phyloP scores from a whole-genome alignment of 2,113 vertebrate genomes.

The Ceuthmochares aereus region DNA sequence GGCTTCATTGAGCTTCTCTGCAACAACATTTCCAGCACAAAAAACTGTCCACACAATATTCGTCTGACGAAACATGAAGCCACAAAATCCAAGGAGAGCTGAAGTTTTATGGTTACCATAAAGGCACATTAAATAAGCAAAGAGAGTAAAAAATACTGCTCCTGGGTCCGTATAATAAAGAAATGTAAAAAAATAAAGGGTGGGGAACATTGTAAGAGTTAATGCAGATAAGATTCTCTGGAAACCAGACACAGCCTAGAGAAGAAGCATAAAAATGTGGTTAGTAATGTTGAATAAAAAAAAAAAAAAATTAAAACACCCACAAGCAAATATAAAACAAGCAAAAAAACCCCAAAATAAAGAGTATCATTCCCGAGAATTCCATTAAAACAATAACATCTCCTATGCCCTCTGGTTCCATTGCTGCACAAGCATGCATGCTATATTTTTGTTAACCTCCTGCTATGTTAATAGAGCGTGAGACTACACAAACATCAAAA shows the following conservation, averaged over 20 bases:
- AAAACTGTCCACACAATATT: constrained; percentile 95
- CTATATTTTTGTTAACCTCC: background rate
- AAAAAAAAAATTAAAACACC: background rate
- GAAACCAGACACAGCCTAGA: constrained; percentile 80
- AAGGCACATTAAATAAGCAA: constrained; percentile 95
- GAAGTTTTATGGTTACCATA: constrained; percentile 92
- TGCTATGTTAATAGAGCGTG: background rate
- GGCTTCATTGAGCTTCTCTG: constrained; percentile 85
- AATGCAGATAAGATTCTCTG: constrained; percentile 87
- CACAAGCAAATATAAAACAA: background rate
- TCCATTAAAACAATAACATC: background rate
- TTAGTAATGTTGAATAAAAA: background rate
- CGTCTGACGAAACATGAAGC: constrained; percentile 94
- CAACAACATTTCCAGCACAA: constrained; percentile 86
- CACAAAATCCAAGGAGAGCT: constrained; percentile 88
- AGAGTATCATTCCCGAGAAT: background rate
- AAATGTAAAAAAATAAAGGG: constrained; percentile 97
- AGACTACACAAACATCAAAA: background rate
- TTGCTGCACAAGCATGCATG: background rate
- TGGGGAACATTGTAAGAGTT: constrained; percentile 89
- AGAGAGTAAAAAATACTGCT: constrained; percentile 94
- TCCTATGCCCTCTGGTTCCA: background rate
- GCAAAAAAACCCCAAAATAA: background rate
- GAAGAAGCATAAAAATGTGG: constrained; percentile 29
- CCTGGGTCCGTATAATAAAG: constrained; percentile 97